Evolutionary conservation across 1,140 invertebrate species (phyloP), one percentile per base, ranked within the genome.

Genomic region (Drosophila littoralis): DNA sequence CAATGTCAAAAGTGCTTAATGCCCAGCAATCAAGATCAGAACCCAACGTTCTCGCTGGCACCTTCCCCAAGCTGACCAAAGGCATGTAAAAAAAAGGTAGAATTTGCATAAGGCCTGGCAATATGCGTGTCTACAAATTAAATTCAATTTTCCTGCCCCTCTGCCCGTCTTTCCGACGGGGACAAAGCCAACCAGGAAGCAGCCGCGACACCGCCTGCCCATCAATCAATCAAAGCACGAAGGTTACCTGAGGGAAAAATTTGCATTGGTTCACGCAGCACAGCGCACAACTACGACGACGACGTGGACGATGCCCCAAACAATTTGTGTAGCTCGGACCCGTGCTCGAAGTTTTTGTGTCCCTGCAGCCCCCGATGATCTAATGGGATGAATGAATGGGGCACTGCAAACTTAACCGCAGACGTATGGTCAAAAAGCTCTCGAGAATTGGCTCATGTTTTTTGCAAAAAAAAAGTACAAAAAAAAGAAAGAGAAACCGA

Each of bases 141-240:
- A 88, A 86, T 86, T 86, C 83, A 83, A 86, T 88, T 88, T 88
- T 68, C 59, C 75, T 32, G 64, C 51, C n/a, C 65, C 52, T 22
- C 28, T 28, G 22, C 22, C 22, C 22, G 22, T 28, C 4, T 5
- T 28, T 5, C 22, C 22, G 22, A 5, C 22, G 22, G 4, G 22
- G 0, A 28, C 22, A 51, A 48, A 50, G 32, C 46, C 15, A 61
- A 43, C 68, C 59, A 65, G 54, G 52, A 73, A 79, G 33, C 71
- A 66, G 77, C 46, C 71, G 77, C 79, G 81, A 79, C 68, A 28
- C 57, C 65, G 15, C 64, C 77, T 63, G 83, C 70, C 83, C 83
- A 86, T 86, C 83, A 86, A 86, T 86, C 83, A 86, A 86, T 86
- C 83, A 86, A 77, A 88, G 83, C 83, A 88, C 79, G 86, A 86